Evolutionary conservation across 2,113 vertebrate genomes (phyloP), one percentile per base, ranked within the genome.

Genomic region (Malurus alboscapulatus): DNA sequence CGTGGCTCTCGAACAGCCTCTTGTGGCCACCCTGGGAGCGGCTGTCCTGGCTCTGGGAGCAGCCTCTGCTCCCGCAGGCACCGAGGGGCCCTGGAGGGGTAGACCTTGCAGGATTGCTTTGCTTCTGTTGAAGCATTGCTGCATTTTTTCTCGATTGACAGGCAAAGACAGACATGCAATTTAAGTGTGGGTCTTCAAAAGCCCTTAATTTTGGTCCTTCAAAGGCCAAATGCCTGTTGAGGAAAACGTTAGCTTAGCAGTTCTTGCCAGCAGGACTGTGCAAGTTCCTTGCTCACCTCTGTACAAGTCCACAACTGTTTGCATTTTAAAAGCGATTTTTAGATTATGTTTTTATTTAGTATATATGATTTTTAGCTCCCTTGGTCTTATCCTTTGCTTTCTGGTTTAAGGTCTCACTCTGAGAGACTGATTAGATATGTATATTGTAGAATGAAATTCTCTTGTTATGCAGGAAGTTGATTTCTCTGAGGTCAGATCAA

Each of bases 1-100:
- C 67, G 2, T 73, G 84, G 93, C 89, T 94, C 95, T 94, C 9
- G 2, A 47, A 89, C 87, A 96, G 67, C 94, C 96, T 71, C 95
- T 96, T 85, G 94, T 85, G 96, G 95, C 90, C 87, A 21, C 47
- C 14, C 27, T 9, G 1, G 66, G 89, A 71, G 82, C 26, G 36
- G 67, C 90, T 71, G 32, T 36, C 62, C 32, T 19, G 72, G 45
- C 53, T 50, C 38, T 38, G 30, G 62, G 50, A 86, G 47, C 66
- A 29, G n/a, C n/a, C 9, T 25, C 20, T 42, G 21, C 40, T 67
- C 42, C 40, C 6, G 48, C 45, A 10, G 17, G 7, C 45, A 2
- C 7, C 8, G 13, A 45, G 65, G 26, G 21, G 21, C 66, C 62
- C 54, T 32, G 17, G 6, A 9, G 7, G 38, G 36, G 15, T 6